Evolutionary conservation across 2,113 vertebrate species (phyloP).

Genomic region (Neotoma lepida): DNA sequence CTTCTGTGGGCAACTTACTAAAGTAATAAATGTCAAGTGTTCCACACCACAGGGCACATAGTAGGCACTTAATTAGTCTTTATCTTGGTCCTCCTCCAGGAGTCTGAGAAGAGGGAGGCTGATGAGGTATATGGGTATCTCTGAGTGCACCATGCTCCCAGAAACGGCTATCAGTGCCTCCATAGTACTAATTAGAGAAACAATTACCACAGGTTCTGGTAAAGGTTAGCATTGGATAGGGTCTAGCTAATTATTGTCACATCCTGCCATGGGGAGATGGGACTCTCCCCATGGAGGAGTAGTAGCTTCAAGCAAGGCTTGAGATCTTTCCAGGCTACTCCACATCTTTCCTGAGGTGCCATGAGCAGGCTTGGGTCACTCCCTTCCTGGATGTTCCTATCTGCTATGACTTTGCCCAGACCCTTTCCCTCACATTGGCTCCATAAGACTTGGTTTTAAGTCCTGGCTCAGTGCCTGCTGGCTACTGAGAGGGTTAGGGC

Average conservation of each 20-base stretch:
- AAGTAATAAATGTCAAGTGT: background rate
- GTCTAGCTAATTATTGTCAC: background rate
- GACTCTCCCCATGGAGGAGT: background rate
- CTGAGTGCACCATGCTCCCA: background rate
- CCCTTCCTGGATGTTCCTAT: background rate
- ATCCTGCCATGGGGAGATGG: background rate
- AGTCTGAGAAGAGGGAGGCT: constrained; percentile 27
- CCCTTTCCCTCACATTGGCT: background rate
- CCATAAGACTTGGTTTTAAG: background rate
- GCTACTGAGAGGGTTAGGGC: background rate
- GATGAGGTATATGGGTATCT: background rate
- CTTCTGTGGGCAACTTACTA: background rate
- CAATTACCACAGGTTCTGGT: background rate
- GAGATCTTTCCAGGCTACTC: background rate
- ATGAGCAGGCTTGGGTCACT: background rate
- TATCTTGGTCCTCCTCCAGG: background rate
- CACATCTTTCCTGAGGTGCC: background rate
- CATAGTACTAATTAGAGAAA: background rate
- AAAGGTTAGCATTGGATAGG: background rate
- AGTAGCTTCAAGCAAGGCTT: background rate
- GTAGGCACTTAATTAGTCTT: constrained; percentile 17
- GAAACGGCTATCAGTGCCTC: background rate
- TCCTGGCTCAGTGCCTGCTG: background rate
- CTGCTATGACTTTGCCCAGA: background rate
- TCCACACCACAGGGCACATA: background rate